Base-by-base conservation (phyloP, 2,888 invertebrate species). In the Diarsia mendica region DNA sequence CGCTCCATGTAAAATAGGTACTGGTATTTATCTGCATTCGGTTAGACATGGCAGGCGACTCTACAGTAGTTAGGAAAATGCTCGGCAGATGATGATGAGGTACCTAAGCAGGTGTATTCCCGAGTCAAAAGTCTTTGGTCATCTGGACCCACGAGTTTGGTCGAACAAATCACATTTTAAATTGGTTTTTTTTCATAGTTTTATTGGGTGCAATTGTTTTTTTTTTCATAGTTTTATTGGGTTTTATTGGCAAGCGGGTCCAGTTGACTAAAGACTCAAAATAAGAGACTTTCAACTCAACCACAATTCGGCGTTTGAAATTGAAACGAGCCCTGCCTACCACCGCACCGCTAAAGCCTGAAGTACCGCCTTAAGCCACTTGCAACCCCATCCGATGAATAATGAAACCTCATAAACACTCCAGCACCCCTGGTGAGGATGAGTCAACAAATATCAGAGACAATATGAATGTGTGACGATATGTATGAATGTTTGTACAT, bases 321-420 rank as follows among this genome's bases (percentile, higher is more conserved):
- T 63, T 63, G 13, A 63, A 44, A 63, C 8, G 13, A 63, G 63
- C 11, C 61, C 39, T 6, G 61, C 63, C 63, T 44, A 63, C 39
- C 39, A 61, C 44, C 63, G 39, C 61, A 61, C n/a, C 63, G 44
- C 39, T 3, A 3, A 33, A 44, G 13, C 44, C 63, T 63, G 44
- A 63, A 63, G 80, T 72, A 49, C 58, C 49, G 84, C 79, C 83
- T 79, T 74, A 83, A 79, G 79, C 79, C 80, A 77, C 81, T 80
- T 76, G 20, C 68, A 83, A 86, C 89, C 84, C 78, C 77, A 82
- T 69, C 68, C 33, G 0, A 91, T 92, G 90, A 92, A 92, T 92
- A 92, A 91, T 85, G 86, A 92, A 92, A 92, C 88, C 91, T 86
- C 91, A 92, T 92, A 90, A 92, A 91, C 92, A 92, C 92, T 92